Conservation (phyloP, 2,113 vertebrate species). For the Saimiri boliviensis region DNA sequence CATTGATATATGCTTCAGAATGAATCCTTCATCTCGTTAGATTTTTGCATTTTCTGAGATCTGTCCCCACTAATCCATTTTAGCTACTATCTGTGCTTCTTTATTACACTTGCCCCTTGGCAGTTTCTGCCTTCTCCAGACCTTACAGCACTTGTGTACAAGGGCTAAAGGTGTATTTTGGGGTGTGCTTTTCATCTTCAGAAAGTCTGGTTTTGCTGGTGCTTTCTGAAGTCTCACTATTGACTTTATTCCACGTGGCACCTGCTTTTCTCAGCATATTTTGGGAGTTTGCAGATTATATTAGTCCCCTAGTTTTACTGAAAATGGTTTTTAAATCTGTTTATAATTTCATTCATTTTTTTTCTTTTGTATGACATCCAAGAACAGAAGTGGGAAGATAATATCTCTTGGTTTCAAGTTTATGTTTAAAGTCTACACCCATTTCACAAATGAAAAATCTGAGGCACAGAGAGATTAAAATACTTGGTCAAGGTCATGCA, state of each 20-base stretch:
- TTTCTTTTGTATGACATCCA: background rate
- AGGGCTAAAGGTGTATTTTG: background rate
- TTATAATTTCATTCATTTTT: background rate
- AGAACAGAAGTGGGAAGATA: background rate
- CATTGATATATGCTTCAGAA: background rate
- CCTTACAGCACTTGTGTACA: background rate
- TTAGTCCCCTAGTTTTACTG: background rate
- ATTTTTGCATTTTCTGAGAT: background rate
- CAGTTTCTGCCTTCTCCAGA: background rate
- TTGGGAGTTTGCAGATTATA: background rate
- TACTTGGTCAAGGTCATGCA: background rate
- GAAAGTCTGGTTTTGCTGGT: background rate
- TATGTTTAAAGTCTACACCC: background rate
- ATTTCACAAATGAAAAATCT: conserved; percentile 26
- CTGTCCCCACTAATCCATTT: background rate
- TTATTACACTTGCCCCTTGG: background rate
- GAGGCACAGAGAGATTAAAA: background rate
- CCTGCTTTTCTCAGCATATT: background rate
- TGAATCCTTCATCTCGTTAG: background rate
- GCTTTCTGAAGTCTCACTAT: background rate
- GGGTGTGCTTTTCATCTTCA: background rate
- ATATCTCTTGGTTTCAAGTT: background rate
- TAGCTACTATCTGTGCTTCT: background rate
- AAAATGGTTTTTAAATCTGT: conserved; percentile 9
- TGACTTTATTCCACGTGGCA: background rate